A percentile compares a stretch with the other conserved stretches of the same genome.
These are phyloP conservation scores for Colossoma macropomum DNA, from an alignment of 2,113 vertebrate genomes.

Conservation along the genomic window DNA sequence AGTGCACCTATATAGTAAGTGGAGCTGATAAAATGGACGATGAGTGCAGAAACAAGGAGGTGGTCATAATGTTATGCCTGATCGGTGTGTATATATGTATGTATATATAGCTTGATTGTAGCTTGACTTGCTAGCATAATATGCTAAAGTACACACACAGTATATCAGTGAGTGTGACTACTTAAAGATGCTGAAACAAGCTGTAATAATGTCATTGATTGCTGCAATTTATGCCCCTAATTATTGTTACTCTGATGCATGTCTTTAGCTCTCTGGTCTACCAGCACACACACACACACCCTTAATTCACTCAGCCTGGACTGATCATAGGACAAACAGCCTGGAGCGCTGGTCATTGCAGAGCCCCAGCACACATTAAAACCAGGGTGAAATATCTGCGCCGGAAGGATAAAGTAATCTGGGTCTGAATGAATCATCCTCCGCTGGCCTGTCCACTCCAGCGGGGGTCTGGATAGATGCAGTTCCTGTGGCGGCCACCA, in stretches of 20 bases:
- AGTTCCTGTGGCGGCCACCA: slow-evolving; percentile 67
- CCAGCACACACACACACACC: slow-evolving; percentile 14
- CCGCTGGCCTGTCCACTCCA: slow-evolving; percentile 25
- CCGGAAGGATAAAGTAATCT: slow-evolving; percentile 49
- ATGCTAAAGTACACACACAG: neutral
- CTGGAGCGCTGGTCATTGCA: slow-evolving; percentile 6
- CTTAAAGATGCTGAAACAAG: slow-evolving; percentile 23
- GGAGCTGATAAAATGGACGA: too few species aligned
- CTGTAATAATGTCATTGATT: slow-evolving; percentile 44
- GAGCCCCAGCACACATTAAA: slow-evolving; percentile 48
- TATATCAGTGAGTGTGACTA: slow-evolving; percentile 17
- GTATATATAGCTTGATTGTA: too few species aligned
- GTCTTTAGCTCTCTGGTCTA: slow-evolving; percentile 10
- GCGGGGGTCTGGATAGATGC: slow-evolving; percentile 28
- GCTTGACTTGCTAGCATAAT: neutral
- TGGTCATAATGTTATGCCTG: too few species aligned
- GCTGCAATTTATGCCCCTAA: slow-evolving; percentile 52
- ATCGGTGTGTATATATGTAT: too few species aligned
- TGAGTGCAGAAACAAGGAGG: too few species aligned
- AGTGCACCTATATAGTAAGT: too few species aligned
- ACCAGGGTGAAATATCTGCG: slow-evolving; percentile 50
- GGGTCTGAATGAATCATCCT: slow-evolving; percentile 50
- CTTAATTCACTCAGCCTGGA: slow-evolving; percentile 25
- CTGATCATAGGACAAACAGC: slow-evolving; percentile 50
- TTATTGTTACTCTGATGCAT: slow-evolving; percentile 36